Evolutionary conservation across 2,797 vertebrate species (phyloP).

Genomic region (Hoplostethus mediterraneus): DNA sequence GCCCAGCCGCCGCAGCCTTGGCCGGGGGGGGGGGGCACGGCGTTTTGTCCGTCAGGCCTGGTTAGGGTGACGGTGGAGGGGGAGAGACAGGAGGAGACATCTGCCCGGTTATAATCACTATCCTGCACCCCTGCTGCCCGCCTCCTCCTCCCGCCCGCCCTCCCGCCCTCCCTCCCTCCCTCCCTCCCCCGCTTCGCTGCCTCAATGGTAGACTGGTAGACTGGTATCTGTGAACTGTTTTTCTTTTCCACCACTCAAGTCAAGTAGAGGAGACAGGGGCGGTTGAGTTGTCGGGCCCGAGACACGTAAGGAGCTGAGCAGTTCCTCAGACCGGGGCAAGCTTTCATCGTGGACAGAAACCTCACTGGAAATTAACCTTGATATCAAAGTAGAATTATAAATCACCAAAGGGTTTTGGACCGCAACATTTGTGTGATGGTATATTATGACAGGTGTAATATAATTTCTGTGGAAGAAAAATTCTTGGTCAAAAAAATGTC

Average conservation of each 20-base stretch:
- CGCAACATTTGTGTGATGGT: conserved; percentile 9
- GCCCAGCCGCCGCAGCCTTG: conserved; percentile 45
- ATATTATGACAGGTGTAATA: conserved; percentile 33
- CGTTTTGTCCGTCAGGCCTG: conserved; percentile 69
- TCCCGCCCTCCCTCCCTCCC: background rate
- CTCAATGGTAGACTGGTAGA: conserved; percentile 32
- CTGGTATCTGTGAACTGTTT: conserved; percentile 61
- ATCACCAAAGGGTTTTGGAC: conserved; percentile 6
- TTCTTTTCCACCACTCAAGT: conserved; percentile 54
- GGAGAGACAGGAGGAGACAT: conserved; percentile 61
- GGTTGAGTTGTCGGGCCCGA: conserved; percentile 36
- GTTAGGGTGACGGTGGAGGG: conserved; percentile 56
- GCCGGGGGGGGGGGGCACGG: conserved; percentile 19
- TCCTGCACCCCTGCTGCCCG: conserved; percentile 7
- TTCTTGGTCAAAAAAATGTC: background rate
- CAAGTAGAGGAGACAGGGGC: conserved; percentile 52
- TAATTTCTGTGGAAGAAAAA: background rate
- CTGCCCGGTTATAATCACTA: conserved; percentile 66
- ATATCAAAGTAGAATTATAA: conserved; percentile 18
- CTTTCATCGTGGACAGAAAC: background rate
- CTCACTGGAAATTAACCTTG: conserved; percentile 14
- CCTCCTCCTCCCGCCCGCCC: conserved; percentile 1
- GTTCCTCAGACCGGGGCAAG: conserved; percentile 16
- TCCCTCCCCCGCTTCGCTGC: conserved; percentile 16
- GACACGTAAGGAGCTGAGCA: conserved; percentile 24